Percentiles rank a stretch among this genome's conserved stretches.
Conservation (phyloP, 2,888 invertebrate genomes). For the Lamellibrachia satsuma region DNA sequence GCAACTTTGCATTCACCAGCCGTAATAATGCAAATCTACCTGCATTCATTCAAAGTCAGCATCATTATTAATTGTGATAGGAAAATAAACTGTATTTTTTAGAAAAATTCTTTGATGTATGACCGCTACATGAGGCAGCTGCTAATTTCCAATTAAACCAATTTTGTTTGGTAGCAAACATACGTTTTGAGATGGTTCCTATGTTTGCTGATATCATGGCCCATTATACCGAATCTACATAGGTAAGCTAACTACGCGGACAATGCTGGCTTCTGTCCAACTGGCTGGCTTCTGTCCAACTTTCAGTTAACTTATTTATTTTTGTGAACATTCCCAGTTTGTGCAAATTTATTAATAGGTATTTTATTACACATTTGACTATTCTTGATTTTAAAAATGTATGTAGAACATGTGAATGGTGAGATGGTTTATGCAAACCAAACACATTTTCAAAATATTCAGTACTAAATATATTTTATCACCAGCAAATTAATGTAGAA, state of each 20-base stretch:
- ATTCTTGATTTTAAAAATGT: too few species aligned
- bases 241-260: neutral
- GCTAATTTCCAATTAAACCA: neutral
- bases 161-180: neutral
- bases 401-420: neutral
- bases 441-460: neutral
- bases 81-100: neutral
- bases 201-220: neutral
- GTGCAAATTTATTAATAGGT: too few species aligned
- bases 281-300: neutral
- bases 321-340: too few species aligned
- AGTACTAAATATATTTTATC: neutral
- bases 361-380: too few species aligned
- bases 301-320: neutral
- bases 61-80: neutral
- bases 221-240: neutral
- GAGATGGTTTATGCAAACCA: neutral
- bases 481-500: neutral
- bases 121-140: neutral
- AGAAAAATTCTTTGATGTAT: neutral
- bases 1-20: neutral
- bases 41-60: neutral
- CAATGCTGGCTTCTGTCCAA: neutral
- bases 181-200: neutral
- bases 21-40: neutral